phyloP scores from a whole-genome alignment of 2,113 vertebrate species.

The Callithrix jacchus region DNA sequence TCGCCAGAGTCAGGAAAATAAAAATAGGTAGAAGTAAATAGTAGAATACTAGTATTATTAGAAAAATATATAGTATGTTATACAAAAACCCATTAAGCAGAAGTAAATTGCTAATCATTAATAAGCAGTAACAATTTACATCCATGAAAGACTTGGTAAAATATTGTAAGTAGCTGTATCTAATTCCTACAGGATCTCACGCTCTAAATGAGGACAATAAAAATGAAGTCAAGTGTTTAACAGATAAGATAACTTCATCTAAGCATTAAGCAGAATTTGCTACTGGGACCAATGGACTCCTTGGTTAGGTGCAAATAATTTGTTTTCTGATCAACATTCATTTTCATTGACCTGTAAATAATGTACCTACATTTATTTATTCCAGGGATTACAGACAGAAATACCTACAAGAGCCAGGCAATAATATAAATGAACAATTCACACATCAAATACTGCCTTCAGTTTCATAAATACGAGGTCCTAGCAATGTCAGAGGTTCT shows the following conservation, averaged over 20 bases:
- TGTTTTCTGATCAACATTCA: background rate
- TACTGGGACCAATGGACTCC: background rate
- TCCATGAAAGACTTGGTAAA: background rate
- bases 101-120: background rate
- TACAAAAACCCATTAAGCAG: background rate
- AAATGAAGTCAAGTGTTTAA: background rate
- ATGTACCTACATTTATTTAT: background rate
- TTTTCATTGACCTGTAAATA: conserved; percentile 20
- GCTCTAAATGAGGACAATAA: background rate
- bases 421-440: background rate
- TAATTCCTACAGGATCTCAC: background rate
- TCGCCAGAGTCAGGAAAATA: background rate
- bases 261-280: conserved; percentile 21
- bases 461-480: background rate
- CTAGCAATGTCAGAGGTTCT: background rate
- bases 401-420: background rate
- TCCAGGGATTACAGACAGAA: background rate
- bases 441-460: background rate
- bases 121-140: background rate
- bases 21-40: background rate
- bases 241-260: background rate
- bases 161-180: background rate
- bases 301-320: background rate
- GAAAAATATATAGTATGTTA: background rate
- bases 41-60: background rate